Evolutionary conservation across 2,797 vertebrate species (phyloP), one percentile per base, ranked within the genome.

Genomic region (Streptopelia turtur): DNA sequence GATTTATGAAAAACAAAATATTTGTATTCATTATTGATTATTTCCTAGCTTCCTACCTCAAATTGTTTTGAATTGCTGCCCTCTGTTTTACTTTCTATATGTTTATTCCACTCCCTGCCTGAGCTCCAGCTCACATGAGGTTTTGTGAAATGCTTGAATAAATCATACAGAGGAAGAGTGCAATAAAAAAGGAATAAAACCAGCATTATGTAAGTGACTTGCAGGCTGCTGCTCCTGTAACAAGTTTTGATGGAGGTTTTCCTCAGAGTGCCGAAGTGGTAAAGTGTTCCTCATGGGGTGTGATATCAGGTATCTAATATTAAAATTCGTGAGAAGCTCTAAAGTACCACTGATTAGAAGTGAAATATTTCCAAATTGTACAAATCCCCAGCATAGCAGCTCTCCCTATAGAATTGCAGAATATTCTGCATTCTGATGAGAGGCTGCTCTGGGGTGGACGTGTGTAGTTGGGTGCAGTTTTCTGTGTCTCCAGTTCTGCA

Each of bases 111-210:
- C 7, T 95, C 50, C 30, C 61, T 93, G 64, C 47, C 76, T 86
- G 69, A 93, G 70, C 84, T 88, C 27, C 39, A 76, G 50, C 59
- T 94, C 60, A 52, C 72, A 49, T 45, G 80, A 83, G 77, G 25
- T 52, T 92, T 91, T 90, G 31, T 82, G 63, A 90, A 90, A 82
- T 82, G 77, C 77, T 92, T 93, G 70, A 84, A 64, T 93, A 95
- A 95, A 89, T 95, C 74, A 74, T 49, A 16, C 30, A 45, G 63
- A 65, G n/a, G 63, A 90, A 78, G 69, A 71, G 21, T 81, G 86
- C 77, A 95, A 82, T 96, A 87, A 89, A 93, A 90, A 87, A 84
- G 56, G 77, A 78, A 87, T 94, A 94, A 93, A 95, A 81, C 16
- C 59, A 79, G 35, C 70, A 49, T 87, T 94, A 90, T 45, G 65